Conservation (phyloP, 37 sponge, comb jelly and placozoan genomes). For the Mnemiopsis leidyi region DNA sequence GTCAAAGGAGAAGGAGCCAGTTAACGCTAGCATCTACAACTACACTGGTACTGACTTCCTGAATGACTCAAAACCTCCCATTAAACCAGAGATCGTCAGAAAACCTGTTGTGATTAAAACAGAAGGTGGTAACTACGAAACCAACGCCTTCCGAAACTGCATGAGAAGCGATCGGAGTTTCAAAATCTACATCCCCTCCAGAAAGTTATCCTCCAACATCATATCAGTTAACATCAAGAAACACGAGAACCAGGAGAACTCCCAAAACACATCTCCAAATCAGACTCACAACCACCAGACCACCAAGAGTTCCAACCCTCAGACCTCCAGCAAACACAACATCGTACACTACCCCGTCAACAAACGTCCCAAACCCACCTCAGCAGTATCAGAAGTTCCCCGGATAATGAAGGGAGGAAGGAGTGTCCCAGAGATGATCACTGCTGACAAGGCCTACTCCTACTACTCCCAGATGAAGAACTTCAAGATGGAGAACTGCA, state of each 20-base stretch:
- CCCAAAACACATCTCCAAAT: neutral
- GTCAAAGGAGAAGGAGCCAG: neutral
- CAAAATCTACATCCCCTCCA: slow-evolving; percentile 45
- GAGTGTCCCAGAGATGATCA: slow-evolving; percentile 12
- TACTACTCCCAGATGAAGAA: slow-evolving; percentile 60
- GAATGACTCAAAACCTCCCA: neutral
- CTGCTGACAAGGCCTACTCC: slow-evolving; percentile 45
- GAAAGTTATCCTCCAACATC: slow-evolving; percentile 36
- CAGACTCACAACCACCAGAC: neutral
- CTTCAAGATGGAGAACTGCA: neutral
- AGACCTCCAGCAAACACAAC: neutral
- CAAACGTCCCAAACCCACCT: neutral
- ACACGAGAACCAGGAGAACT: neutral
- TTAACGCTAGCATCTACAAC: neutral
- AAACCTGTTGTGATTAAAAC: neutral
- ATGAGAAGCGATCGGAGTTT: slow-evolving; percentile 34
- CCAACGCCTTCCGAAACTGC: neutral
- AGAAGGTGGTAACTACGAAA: neutral
- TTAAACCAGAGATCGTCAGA: neutral
- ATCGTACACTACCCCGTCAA: neutral
- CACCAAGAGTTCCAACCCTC: neutral
- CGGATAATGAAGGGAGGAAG: neutral
- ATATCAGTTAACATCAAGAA: slow-evolving; percentile 44
- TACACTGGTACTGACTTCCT: slow-evolving; percentile 33
- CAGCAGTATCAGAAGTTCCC: neutral